Evolutionary conservation across 2,888 invertebrate genomes (phyloP), one percentile per base, ranked within the genome.

Genomic region (Drosophila flavopinicola): DNA sequence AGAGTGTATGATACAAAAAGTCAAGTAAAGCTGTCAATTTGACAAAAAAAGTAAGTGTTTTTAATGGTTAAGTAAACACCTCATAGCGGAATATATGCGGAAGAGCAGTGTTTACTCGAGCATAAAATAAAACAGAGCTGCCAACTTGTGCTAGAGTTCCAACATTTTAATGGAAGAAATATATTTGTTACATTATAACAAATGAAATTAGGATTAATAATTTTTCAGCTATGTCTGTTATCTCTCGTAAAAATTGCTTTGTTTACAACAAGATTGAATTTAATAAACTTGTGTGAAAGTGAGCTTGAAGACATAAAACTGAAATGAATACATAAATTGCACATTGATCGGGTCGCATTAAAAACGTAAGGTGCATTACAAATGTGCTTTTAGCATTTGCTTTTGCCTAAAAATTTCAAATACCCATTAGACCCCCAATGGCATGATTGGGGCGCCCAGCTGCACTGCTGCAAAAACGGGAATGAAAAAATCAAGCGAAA

Each of bases 351-450:
- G 44, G 17, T 1, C 17, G 7, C 51, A 70, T 73, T 57, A 51
- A 58, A 53, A 53, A 70, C 58, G 45, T 54, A 54, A 53, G 42
- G 13, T 47, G 59, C 47, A 67, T 67, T 25, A 37, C 32, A 69
- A 69, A 53, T 30, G 30, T 17, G 29, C 29, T 37, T 29, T 37
- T 49, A 24, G 20, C 6, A 29, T 41, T 32, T 42, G 32, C 11
- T 53, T 52, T 49, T 25, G 32, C 13, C 39, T n/a, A 33, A 42
- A 52, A 61, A 51, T 58, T 17, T 38, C 27, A n/a, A 70, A 49
- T 53, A 51, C 41, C 57, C 45, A 75, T 64, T 53, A 54, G 38
- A 41, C 38, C 25, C 32, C 42, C 30, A 32, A 33, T 29, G 29
- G 23, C 27, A 23, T 33, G 13, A 7, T 25, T 6, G 11, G 20